A percentile compares a stretch with the other conserved stretches of the same genome.
These are phyloP conservation scores for Zoanthus gigantus DNA, from an alignment of 92 coral and sea anemone genomes.

Conservation along the genomic window DNA sequence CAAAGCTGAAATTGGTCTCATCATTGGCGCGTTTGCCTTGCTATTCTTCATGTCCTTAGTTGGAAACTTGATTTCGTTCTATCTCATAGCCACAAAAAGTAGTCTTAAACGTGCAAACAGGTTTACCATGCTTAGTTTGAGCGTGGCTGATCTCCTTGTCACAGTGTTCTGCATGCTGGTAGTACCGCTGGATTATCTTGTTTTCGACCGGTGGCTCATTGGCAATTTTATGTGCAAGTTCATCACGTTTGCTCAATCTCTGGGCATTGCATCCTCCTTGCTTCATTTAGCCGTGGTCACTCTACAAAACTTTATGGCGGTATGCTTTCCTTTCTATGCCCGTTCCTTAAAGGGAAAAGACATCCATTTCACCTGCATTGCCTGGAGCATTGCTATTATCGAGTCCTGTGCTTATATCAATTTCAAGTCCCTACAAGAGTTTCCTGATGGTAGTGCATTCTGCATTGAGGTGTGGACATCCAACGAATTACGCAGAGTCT, in stretches of 20 bases:
- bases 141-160: slow-evolving; percentile 26
- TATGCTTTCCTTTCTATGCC: slow-evolving; percentile 38
- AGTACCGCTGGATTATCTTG: slow-evolving; percentile 9
- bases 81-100: background rate
- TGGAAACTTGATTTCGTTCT: slow-evolving; percentile 18
- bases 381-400: slow-evolving; percentile 13
- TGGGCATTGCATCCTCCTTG: slow-evolving; percentile 28
- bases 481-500: slow-evolving; percentile 1
- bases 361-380: background rate
- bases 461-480: slow-evolving; percentile 28
- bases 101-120: slow-evolving; percentile 31
- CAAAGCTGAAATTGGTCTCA: slow-evolving; percentile 9
- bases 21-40: slow-evolving; percentile 17
- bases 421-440: slow-evolving; percentile 18
- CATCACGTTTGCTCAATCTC: slow-evolving; percentile 5
- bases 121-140: slow-evolving; percentile 21
- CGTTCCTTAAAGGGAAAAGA: slow-evolving; percentile 34
- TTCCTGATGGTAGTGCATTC: slow-evolving; percentile 20
- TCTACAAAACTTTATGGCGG: slow-evolving; percentile 33
- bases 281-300: slow-evolving; percentile 32
- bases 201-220: background rate
- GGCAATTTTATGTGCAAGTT: slow-evolving; percentile 36
- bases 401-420: slow-evolving; percentile 22
- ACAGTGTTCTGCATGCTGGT: slow-evolving; percentile 27
- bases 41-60: slow-evolving; percentile 20